Percentiles rank a stretch among this genome's conserved stretches.
Evolutionary conservation across 2,888 invertebrate genomes (phyloP).

Genomic region (Strigamia transsilvanica): DNA sequence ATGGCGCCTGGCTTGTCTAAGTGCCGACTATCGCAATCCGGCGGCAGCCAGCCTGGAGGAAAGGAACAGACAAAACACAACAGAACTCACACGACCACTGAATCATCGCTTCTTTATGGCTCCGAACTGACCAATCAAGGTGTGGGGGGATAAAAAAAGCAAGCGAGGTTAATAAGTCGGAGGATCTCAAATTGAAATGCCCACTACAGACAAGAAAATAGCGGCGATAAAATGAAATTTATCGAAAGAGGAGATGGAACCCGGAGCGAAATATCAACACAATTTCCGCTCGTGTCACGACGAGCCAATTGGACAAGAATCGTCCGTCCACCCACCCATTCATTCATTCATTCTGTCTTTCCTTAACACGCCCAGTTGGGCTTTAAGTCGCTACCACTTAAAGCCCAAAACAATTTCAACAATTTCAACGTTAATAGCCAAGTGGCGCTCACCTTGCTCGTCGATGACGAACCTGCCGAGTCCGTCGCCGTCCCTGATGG

Average conservation of each 20-base stretch:
- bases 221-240: background rate
- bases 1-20: background rate
- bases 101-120: background rate
- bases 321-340: background rate
- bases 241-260: conserved; percentile 7
- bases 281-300: conserved; percentile 9
- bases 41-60: background rate
- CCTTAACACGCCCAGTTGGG: too few species aligned
- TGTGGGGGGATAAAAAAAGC: background rate
- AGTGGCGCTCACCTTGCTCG: conserved; percentile 74
- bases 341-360: too few species aligned
- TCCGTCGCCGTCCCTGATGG: conserved; percentile 87
- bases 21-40: background rate
- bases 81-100: background rate
- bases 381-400: background rate
- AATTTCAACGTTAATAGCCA: too few species aligned
- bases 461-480: conserved; percentile 92
- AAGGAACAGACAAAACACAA: background rate
- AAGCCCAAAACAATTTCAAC: background rate
- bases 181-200: background rate
- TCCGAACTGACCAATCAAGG: background rate
- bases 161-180: background rate
- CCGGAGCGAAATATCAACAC: conserved; percentile 20
- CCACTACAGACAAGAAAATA: background rate
- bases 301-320: conserved; percentile 1